Evolutionary conservation across 2,888 invertebrate species (phyloP), one percentile per base, ranked within the genome.

Genomic region (Volucella inflata): DNA sequence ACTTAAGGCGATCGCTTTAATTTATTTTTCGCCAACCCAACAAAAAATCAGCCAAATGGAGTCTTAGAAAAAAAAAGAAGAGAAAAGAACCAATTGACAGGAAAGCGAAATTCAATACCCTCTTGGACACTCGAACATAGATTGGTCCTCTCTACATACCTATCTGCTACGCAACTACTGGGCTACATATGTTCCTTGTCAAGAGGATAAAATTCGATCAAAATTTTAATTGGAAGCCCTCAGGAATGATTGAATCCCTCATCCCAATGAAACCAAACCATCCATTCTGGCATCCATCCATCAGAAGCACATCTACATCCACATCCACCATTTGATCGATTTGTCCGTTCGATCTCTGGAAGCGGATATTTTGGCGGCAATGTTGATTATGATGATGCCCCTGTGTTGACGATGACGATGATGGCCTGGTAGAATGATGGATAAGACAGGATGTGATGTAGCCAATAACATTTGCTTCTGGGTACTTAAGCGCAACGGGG

Each of bases 211-310:
- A 92, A 92, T 92, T 92, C 91, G 92, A 92, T 92, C 92, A 92
- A 92, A 90, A 92, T 91, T 92, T 92, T 92, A 92, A 92, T 92
- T 92, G 91, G 91, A 91, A 91, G 91, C 92, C 92, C 91, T 90
- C 90, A 91, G 92, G 91, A 90, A 91, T 91, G 90, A 89, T 89
- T 89, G 91, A 91, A 91, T 91, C 91, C 85, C 85, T 85, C 85
- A 71, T 67, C 75, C 42, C 55, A 62, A 62, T 62, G 30, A 44
- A 14, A 68, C 36, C 72, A 60, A 74, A 60, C 68, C 50, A 71
- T 42, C 71, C 51, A 64, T 57, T 40, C 65, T 90, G 90, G 90
- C 76, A 40, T 65, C 65, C 59, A 59, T 50, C 51, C 59, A 60
- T 51, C 62, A 30, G 51, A 14, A 55, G 57, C 50, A 38, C 30